These are phyloP conservation scores for Lutjanus erythropterus DNA, from an alignment of 2,113 vertebrate species.

Conservation along the genomic window DNA sequence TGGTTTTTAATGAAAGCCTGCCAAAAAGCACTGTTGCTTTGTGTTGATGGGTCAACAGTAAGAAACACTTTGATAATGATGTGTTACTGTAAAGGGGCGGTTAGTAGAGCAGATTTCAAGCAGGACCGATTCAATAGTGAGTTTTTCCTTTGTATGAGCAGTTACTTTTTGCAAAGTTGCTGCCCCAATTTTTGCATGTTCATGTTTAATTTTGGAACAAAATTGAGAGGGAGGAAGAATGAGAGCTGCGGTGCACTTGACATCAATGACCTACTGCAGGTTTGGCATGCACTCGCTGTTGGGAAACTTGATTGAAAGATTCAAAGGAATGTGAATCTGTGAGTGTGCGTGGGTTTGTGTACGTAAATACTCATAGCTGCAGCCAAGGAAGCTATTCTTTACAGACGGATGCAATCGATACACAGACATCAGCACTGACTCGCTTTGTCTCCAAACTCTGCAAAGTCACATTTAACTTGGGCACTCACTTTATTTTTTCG, in stretches of 20 bases:
- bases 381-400: constrained; percentile 28
- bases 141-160: constrained; percentile 1
- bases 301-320: constrained; percentile 55
- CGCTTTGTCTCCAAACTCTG: constrained; percentile 67
- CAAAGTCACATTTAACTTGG: constrained; percentile 80
- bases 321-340: constrained; percentile 43
- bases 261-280: constrained; percentile 52
- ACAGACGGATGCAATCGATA: constrained; percentile 34
- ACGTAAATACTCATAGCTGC: constrained; percentile 27
- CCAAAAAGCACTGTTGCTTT: constrained; percentile 17
- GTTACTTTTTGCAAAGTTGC: constrained; percentile 1
- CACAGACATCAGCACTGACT: constrained; percentile 41
- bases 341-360: constrained; percentile 18
- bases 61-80: constrained; percentile 32
- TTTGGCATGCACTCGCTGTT: constrained; percentile 32
- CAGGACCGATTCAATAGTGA: not conserved
- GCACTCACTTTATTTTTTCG: constrained; percentile 57
- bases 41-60: constrained; percentile 34
- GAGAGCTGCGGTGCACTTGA: constrained; percentile 14
- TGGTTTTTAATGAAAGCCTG: constrained; percentile 44
- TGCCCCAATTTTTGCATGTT: constrained; percentile 28
- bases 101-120: not conserved
- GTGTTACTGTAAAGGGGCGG: not conserved
- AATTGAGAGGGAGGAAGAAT: constrained; percentile 5
- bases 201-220: constrained; percentile 33